A percentile compares a stretch with the other conserved stretches of the same genome.
Evolutionary conservation across 1,140 invertebrate genomes (phyloP).

Genomic region (Drosophila mojavensis): DNA sequence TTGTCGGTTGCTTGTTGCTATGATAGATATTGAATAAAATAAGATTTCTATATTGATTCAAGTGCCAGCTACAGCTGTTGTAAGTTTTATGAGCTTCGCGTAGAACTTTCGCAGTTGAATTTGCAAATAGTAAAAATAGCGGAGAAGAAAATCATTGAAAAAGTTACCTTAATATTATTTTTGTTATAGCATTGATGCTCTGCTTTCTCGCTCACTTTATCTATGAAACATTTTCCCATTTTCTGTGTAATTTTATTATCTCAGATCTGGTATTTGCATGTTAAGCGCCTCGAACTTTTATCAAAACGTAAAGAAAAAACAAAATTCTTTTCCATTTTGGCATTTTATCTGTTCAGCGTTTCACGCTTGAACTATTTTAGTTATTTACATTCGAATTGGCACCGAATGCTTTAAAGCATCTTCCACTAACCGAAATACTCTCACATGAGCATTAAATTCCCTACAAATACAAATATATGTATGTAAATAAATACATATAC

Average conservation of each 20-base stretch:
- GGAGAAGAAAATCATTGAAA: background rate
- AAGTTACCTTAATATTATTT: background rate
- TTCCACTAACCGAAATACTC: slow-evolving; percentile 4
- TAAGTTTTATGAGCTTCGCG: no score
- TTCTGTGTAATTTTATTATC: slow-evolving; percentile 7
- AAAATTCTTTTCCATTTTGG: slow-evolving; percentile 18
- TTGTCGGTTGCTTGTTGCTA: no score
- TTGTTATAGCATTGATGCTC: background rate
- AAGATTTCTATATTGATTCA: no score
- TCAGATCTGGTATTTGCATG: background rate
- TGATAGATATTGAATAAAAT: no score
- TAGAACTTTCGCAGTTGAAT: no score
- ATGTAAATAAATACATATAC: no score
- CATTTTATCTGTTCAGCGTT: slow-evolving; percentile 33
- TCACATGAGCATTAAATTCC: slow-evolving; percentile 8
- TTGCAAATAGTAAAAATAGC: background rate
- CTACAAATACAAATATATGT: background rate
- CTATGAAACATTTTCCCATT: slow-evolving; percentile 6
- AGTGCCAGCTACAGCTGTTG: no score
- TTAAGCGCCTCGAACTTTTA: slow-evolving; percentile 18
- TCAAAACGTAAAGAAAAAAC: slow-evolving; percentile 5
- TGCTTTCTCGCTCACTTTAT: slow-evolving; percentile 1
- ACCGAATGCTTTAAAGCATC: slow-evolving; percentile 46
- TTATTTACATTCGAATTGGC: slow-evolving; percentile 55
- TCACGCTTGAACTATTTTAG: slow-evolving; percentile 37